Conservation (phyloP, 1,140 invertebrate genomes). For the Archegozetes longisetosus region DNA sequence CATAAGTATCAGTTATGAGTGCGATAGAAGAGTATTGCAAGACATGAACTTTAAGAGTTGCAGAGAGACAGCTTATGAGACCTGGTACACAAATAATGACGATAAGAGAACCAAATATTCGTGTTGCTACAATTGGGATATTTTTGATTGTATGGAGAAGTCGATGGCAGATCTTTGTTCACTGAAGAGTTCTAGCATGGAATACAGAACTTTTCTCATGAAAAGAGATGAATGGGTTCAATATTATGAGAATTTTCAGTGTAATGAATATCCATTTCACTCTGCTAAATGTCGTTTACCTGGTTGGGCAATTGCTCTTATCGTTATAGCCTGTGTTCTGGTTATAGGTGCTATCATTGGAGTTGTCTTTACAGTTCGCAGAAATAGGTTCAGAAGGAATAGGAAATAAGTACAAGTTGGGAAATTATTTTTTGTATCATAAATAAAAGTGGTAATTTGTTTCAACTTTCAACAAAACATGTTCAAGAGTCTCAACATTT, state of each 20-base stretch:
- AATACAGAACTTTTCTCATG: not conserved
- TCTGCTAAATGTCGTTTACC: not conserved
- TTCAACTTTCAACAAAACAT: too few species aligned
- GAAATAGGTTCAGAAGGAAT: not conserved
- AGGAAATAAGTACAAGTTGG: too few species aligned
- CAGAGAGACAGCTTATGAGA: not conserved
- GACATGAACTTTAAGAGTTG: not conserved
- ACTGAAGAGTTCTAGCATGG: not conserved
- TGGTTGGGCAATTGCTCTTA: not conserved
- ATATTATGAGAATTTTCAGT: not conserved
- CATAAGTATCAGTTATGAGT: not conserved
- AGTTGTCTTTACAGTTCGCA: not conserved
- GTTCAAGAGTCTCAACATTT: too few species aligned
- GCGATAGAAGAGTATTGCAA: not conserved
- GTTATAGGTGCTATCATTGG: not conserved
- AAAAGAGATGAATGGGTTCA: not conserved
- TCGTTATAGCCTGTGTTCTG: not conserved
- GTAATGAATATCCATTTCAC: not conserved
- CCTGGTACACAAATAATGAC: not conserved
- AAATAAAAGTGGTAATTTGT: too few species aligned
- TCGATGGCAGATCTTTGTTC: not conserved
- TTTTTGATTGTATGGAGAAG: not conserved
- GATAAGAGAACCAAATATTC: not conserved
- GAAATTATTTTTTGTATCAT: too few species aligned
- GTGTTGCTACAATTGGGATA: not conserved